Percentiles rank a stretch among this genome's conserved stretches.
These are phyloP conservation scores for Sarcoramphus papa DNA, from an alignment of 2,797 vertebrate species.

Conservation along the genomic window DNA sequence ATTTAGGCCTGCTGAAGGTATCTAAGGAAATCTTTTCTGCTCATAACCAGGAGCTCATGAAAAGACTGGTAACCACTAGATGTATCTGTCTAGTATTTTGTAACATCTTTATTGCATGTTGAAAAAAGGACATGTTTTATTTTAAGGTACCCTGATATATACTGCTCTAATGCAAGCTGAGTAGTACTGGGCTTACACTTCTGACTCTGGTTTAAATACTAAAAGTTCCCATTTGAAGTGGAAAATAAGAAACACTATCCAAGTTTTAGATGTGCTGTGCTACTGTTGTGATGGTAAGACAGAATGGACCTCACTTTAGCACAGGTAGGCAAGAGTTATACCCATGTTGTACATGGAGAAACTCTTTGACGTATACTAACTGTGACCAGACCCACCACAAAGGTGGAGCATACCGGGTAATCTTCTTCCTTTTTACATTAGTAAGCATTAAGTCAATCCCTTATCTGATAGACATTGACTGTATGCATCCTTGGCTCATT, in stretches of 20 bases:
- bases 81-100: neutral
- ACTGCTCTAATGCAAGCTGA: too few relatives aligned
- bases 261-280: neutral
- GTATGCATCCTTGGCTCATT: neutral
- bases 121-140: neutral
- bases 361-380: neutral
- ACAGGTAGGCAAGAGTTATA: neutral
- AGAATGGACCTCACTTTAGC: neutral
- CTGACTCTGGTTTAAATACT: neutral
- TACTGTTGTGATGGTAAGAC: neutral
- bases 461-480: neutral
- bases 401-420: neutral
- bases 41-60: neutral
- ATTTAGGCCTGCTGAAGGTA: neutral
- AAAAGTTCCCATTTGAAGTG: neutral
- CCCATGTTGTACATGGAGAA: accelerated
- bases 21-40: neutral
- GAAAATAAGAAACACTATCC: neutral
- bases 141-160: neutral
- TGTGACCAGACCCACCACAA: neutral
- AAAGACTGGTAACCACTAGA: neutral
- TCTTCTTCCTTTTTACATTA: neutral
- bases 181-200: neutral
- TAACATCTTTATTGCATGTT: neutral
- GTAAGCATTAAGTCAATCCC: neutral